A percentile compares a stretch with the other conserved stretches of the same genome.
Evolutionary conservation across 30 jellyfish, hydroid and myxozoan genomes (phyloP).

Genomic region (Hydractinia symbiolongicarpus): DNA sequence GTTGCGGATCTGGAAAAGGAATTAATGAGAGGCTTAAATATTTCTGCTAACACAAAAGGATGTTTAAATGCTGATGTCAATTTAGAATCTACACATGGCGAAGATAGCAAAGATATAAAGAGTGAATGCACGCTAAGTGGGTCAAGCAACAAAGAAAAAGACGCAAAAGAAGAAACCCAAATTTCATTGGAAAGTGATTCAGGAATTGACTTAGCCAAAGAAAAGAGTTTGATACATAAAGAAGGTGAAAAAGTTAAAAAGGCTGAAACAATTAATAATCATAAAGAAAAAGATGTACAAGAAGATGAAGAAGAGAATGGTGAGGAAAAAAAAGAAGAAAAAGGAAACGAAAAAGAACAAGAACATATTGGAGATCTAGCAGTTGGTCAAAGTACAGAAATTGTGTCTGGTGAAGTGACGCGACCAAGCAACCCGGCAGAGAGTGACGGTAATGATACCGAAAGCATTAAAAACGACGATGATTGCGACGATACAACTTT

Average conservation of each 20-base stretch:
- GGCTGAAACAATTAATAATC: neutral
- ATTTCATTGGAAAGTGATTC: neutral
- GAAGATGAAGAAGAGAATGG: neutral
- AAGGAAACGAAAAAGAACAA: neutral
- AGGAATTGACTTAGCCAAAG: neutral
- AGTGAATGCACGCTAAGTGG: neutral
- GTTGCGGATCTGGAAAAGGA: no score
- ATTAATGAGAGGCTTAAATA: no score
- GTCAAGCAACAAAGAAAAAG: neutral
- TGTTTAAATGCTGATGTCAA: no score
- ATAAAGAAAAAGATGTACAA: neutral
- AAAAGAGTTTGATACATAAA: neutral
- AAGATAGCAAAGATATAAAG: neutral
- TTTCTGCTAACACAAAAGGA: no score
- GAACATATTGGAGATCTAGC: neutral
- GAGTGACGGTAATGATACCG: conserved; percentile 39
- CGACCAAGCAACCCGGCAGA: conserved; percentile 60
- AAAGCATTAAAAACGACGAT: no score
- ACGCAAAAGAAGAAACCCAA: neutral
- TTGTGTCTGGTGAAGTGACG: conserved; percentile 54
- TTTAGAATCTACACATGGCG: no score
- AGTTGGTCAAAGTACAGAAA: no score
- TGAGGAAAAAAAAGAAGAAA: neutral
- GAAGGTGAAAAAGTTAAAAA: neutral
- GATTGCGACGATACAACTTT: no score